Evolutionary conservation across 2,113 vertebrate genomes (phyloP).

Genomic region (Mugil cephalus): DNA sequence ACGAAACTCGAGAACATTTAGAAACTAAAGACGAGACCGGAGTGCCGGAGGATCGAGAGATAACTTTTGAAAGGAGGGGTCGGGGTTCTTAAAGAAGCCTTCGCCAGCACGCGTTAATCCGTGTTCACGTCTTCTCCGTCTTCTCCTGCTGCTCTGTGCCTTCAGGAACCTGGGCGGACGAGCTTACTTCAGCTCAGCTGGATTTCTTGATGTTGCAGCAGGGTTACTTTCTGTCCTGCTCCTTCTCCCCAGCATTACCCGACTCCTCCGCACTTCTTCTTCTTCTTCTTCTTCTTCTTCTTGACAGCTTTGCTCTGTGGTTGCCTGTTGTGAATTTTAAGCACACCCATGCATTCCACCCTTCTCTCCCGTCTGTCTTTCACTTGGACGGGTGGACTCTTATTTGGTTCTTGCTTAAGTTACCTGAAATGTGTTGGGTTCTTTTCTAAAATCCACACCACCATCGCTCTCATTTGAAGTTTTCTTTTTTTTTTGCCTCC

Average conservation of each 20-base stretch:
- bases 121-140: background rate
- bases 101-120: constrained; percentile 8
- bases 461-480: no score
- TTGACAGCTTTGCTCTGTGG: constrained; percentile 46
- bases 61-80: background rate
- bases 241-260: constrained; percentile 26
- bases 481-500: background rate
- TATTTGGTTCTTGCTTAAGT: background rate
- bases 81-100: constrained; percentile 5
- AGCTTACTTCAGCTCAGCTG: constrained; percentile 26
- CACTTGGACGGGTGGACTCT: background rate
- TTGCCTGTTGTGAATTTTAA: constrained; percentile 55
- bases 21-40: background rate
- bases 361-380: constrained; percentile 6
- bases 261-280: constrained; percentile 46
- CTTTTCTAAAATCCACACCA: no score
- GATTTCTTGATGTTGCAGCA: constrained; percentile 55
- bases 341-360: constrained; percentile 8
- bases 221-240: constrained; percentile 29
- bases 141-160: constrained; percentile 12
- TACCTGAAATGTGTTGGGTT: background rate
- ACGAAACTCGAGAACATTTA: background rate
- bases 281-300: constrained; percentile 3
- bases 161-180: constrained; percentile 29
- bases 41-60: background rate